Evolutionary conservation across 2,113 vertebrate species (phyloP), one percentile per base, ranked within the genome.

Genomic region (Microtus richardsoni): DNA sequence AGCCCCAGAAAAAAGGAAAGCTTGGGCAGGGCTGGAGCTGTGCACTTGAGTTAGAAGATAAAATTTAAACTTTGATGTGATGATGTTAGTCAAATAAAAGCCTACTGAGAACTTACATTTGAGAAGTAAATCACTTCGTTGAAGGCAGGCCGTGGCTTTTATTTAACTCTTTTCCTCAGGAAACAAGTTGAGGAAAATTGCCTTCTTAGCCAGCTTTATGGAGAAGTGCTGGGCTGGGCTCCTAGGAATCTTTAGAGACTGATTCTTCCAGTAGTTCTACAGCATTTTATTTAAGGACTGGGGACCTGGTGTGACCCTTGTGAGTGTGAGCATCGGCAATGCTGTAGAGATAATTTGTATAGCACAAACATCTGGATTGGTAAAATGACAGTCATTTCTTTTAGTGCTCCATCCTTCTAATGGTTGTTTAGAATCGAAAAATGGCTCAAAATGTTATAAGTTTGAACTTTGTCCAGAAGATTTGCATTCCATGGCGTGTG

Each of bases 381-480:
- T 96, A 94, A 96, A 60, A 88, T 98, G 96, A 97, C 83, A 98
- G 62, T 98, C 96, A 98, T 97, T 98, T 94, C 95, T 98, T 98
- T 98, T 96, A 49, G 97, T 98, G 95, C 96, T 97, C 95, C 91
- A 41, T 96, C 85, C 91, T 96, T 96, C 96, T 98, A 96, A 97
- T 73, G 70, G 88, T 97, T 97, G 96, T 98, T 96, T 96, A 95
- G 93, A 97, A 95, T 98, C 98, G 97, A 98, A 98, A 98, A 98
- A 98, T 98, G 96, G 87, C 96, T 97, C 92, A 97, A 97, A 98
- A 98, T 96, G 96, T 94, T 97, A 0, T 54, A 88, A 98, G 96
- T 98, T 98, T 98, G 98, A 98, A 98, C 95, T 96, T 97, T 97
- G 98, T 98, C 98, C 97, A 98, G 97, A 98, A 98, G 97, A 98